A percentile compares a stretch with the other conserved stretches of the same genome.
These are phyloP conservation scores for Dipodomys ordii DNA, from an alignment of 2,113 vertebrate genomes.

Conservation along the genomic window DNA sequence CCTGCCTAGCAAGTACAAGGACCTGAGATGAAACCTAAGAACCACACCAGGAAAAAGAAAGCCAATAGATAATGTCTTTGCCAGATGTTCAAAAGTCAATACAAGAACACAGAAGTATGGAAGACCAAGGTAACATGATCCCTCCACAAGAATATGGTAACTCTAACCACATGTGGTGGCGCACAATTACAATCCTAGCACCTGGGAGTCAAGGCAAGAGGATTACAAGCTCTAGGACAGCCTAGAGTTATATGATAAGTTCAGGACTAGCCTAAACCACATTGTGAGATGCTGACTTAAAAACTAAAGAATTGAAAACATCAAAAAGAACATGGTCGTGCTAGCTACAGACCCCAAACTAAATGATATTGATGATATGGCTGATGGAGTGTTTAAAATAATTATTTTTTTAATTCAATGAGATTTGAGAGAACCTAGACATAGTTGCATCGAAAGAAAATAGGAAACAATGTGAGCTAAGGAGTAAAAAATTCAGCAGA, in stretches of 20 bases:
- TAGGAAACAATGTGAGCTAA: background rate
- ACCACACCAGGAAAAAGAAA: too few relatives aligned
- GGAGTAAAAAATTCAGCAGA: background rate
- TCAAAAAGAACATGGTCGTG: too few relatives aligned
- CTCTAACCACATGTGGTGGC: background rate
- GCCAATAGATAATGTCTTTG: too few relatives aligned
- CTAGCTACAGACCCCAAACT: background rate
- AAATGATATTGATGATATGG: background rate
- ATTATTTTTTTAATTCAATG: background rate
- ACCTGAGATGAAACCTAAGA: too few relatives aligned
- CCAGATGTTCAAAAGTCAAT: background rate
- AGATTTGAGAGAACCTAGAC: background rate
- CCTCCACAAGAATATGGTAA: background rate
- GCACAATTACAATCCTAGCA: too few relatives aligned
- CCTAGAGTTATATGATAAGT: too few relatives aligned
- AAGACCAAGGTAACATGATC: background rate
- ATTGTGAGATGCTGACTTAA: too few relatives aligned
- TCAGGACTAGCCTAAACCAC: too few relatives aligned
- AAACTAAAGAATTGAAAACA: too few relatives aligned
- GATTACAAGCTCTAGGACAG: too few relatives aligned
- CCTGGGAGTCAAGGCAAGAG: too few relatives aligned
- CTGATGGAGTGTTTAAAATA: background rate
- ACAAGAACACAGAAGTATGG: background rate
- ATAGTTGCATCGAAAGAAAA: background rate
- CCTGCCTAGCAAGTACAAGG: too few relatives aligned